Percentiles rank a stretch among this genome's conserved stretches.
These are phyloP conservation scores for Porphyrio hochstetteri DNA, from an alignment of 2,113 vertebrate genomes.

Conservation along the genomic window DNA sequence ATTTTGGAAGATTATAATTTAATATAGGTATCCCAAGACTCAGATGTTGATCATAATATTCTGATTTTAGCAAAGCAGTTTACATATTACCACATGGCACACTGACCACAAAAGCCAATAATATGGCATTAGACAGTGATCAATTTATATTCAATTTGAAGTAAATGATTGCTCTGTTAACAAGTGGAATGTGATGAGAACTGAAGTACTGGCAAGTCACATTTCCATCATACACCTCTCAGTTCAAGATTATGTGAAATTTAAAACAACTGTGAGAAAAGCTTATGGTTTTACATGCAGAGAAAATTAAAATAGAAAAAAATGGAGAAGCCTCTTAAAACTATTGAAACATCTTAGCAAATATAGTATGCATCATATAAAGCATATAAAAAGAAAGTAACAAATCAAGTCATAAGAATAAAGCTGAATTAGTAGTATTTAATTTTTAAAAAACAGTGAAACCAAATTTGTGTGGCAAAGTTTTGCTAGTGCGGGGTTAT, in stretches of 20 bases:
- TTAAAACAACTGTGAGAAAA: neutral
- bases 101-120: neutral
- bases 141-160: neutral
- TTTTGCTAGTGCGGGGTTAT: too few relatives aligned
- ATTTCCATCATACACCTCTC: neutral
- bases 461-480: neutral
- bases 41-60: conserved; percentile 21
- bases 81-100: neutral
- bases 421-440: neutral
- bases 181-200: neutral
- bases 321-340: conserved; percentile 27
- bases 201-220: neutral
- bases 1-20: conserved; percentile 18
- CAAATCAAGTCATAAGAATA: neutral
- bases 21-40: neutral
- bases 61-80: conserved; percentile 35
- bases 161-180: neutral
- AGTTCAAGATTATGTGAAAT: neutral
- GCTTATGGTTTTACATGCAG: neutral
- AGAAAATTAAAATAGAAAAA: conserved; percentile 22
- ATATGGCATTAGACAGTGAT: neutral
- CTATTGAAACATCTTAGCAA: neutral
- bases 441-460: neutral
- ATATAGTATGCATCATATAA: neutral
- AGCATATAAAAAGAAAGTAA: neutral